Conservation (phyloP, 2,888 invertebrate species). For the Malacosoma neustria region DNA sequence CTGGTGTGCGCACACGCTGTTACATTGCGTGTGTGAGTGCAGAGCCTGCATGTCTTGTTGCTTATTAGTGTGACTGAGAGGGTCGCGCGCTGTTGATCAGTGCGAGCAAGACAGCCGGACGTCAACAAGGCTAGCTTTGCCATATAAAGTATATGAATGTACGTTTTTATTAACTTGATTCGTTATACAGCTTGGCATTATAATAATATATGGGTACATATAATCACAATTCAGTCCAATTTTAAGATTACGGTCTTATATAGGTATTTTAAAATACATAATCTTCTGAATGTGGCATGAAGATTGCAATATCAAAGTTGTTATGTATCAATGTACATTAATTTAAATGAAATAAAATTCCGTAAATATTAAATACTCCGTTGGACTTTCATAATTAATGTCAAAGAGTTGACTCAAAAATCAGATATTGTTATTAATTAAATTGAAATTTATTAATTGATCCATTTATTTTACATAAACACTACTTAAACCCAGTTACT, state of each 20-base stretch:
- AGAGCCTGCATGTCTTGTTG: conserved; percentile 33
- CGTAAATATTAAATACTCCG: not conserved
- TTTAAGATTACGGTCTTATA: conserved; percentile 30
- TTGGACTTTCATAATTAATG: no score
- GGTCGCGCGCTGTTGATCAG: conserved; percentile 31
- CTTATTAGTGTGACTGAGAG: conserved; percentile 64
- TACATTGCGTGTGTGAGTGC: conserved; percentile 25
- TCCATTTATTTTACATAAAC: no score
- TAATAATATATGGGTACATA: conserved; percentile 59
- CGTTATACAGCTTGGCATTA: conserved; percentile 63
- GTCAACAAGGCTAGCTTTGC: conserved; percentile 67
- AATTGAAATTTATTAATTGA: no score
- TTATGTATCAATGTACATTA: not conserved
- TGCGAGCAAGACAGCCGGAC: conserved; percentile 47
- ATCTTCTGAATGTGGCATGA: conserved; percentile 3
- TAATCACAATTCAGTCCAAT: conserved; percentile 46
- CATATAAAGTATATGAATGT: conserved; percentile 67
- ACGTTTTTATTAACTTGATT: conserved; percentile 68
- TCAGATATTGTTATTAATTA: no score
- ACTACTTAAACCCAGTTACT: no score
- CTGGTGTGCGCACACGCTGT: conserved; percentile 28
- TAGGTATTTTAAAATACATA: conserved; percentile 14
- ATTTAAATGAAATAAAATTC: not conserved
- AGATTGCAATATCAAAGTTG: conserved; percentile 5
- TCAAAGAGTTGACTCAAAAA: no score